Base-by-base conservation (phyloP, 2,113 vertebrate species). In the Indicator maculatus region DNA sequence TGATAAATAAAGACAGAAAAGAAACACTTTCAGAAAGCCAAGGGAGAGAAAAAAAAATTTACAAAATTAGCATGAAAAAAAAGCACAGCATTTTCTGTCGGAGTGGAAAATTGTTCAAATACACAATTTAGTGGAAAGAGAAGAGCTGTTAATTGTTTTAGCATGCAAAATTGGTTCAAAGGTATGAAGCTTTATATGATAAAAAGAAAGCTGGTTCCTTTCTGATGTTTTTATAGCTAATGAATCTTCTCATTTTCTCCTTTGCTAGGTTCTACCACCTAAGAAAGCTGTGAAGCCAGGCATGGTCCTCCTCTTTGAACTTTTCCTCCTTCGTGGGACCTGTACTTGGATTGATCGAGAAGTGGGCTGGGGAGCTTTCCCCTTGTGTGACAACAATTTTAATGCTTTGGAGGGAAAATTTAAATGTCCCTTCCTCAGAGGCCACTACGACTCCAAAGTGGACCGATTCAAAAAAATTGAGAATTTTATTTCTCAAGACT, bases 321-420 rank as follows among this genome's bases (percentile, higher is more conserved):
- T 99, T 44, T 95, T 98, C 55, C 97, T 97, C 31, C 97, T 98
- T 85, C 95, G 9, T 19, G 98, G 97, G 41, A 97, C 95, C 18
- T 45, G 39, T 16, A 83, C 93, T 55, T 96, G 93, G 67, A 41
- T 97, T 33, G 97, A 97, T 79, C 92, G 50, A 11, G 97, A 88
- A 31, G 95, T 99, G 47, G 98, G 98, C 74, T 99, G 99, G 98
- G 98, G 98, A 76, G 98, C 92, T 81, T 99, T 99, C 96, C 99
- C 99, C 31, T 83, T 98, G 39, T 99, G 98, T 72, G 97, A 98
- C 60, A 96, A 95, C 31, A 97, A 93, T 79, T 97, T 98, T 15
- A 33, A 96, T 44, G 70, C 96, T 27, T 92, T 98, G 74, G 98
- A 99, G 80, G 99, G 99, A 81, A 98, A 98, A 95, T 99, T 98